These are phyloP conservation scores for Drosophila repleta DNA, from an alignment of 1,140 invertebrate species.

Conservation along the genomic window DNA sequence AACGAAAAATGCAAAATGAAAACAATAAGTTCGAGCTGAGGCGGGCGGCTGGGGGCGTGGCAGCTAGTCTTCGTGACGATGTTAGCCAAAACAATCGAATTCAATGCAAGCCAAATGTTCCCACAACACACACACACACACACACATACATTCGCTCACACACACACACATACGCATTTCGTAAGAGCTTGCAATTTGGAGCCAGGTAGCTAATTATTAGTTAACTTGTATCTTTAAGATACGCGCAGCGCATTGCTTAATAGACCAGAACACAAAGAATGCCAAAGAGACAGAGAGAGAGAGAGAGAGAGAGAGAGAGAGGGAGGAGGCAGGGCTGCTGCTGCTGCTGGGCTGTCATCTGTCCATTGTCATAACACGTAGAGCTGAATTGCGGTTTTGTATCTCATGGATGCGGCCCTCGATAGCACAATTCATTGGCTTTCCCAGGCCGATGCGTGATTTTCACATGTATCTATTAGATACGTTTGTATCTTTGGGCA, in stretches of 20 bases:
- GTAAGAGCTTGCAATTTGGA: conserved; percentile 71
- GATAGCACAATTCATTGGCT: conserved; percentile 79
- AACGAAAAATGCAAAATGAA: conserved; percentile 63
- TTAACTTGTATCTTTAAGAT: conserved; percentile 82
- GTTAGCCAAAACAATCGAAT: conserved; percentile 67
- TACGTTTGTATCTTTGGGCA: conserved; percentile 69
- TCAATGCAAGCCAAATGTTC: conserved; percentile 61
- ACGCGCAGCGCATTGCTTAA: conserved; percentile 73
- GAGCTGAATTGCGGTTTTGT: conserved; percentile 45
- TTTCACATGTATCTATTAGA: conserved; percentile 82
- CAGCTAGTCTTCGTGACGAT: conserved; percentile 15
- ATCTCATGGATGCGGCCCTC: conserved; percentile 61
- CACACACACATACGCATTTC: conserved; percentile 46
- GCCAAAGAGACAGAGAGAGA: background rate
- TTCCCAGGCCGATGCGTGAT: conserved; percentile 77
- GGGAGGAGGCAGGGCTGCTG: background rate
- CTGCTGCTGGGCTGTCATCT: background rate
- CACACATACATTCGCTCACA: conserved; percentile 15
- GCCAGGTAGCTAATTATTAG: conserved; percentile 76
- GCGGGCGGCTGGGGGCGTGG: background rate
- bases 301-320: background rate
- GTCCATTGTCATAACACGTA: conserved; percentile 77
- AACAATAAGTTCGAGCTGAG: conserved; percentile 71
- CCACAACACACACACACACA: conserved; percentile 49
- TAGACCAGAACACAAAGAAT: conserved; percentile 74